A percentile compares a stretch with the other conserved stretches of the same genome.
phyloP scores from a whole-genome alignment of 2,888 invertebrate genomes.

The Dimorphilus gyrociliatus region DNA sequence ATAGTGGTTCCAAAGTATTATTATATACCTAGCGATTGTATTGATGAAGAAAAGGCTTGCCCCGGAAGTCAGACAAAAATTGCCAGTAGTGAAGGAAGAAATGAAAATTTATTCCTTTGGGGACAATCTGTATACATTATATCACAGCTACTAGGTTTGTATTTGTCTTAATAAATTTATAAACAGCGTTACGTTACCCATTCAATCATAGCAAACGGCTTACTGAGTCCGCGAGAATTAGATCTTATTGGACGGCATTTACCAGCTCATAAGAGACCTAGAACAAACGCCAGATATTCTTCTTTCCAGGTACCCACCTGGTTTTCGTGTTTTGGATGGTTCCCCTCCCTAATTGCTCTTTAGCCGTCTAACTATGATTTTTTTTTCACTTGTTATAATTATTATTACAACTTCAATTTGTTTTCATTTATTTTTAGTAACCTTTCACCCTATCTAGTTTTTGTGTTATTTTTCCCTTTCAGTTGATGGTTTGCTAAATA shows the following conservation, averaged over 20 bases:
- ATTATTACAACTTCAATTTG: not conserved
- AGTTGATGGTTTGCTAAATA: conserved; percentile 70
- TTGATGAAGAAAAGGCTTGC: conserved; percentile 54
- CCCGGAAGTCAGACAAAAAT: conserved; percentile 52
- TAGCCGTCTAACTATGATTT: conserved; percentile 1
- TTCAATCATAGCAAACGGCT: conserved; percentile 2
- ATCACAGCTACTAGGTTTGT: conserved; percentile 56
- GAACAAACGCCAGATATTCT: conserved; percentile 77
- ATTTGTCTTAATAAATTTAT: not conserved
- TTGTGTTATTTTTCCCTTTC: conserved; percentile 6
- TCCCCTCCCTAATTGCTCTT: no score
- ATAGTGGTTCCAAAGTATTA: conserved; percentile 87
- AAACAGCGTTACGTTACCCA: not conserved
- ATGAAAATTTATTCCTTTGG: conserved; percentile 59
- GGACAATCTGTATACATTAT: conserved; percentile 90
- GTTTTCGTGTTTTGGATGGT: no score
- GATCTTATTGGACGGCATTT: conserved; percentile 85
- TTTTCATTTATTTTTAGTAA: not conserved
- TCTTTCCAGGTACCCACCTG: conserved; percentile 86
- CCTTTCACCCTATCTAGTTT: no score
- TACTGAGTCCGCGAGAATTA: conserved; percentile 46
- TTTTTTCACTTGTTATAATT: conserved; percentile 2
- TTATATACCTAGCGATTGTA: conserved; percentile 55
- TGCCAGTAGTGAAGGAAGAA: conserved; percentile 44
- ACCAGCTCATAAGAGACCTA: conserved; percentile 82